These are phyloP conservation scores for Onychorhynchus coronatus DNA, from an alignment of 2,113 vertebrate species.

Conservation along the genomic window DNA sequence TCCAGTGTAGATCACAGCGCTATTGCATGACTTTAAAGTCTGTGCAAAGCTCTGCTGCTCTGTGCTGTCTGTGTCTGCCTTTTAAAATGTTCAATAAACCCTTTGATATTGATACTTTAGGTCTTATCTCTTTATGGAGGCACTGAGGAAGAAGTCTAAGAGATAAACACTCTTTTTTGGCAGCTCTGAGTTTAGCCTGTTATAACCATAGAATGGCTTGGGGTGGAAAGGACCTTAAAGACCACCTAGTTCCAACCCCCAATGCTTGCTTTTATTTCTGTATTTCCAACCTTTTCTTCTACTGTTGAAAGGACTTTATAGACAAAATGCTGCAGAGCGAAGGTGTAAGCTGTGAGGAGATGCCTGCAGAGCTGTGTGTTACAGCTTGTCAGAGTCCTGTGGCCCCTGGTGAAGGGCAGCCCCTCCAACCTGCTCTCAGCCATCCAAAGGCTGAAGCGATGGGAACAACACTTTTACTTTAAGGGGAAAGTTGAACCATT, in stretches of 20 bases:
- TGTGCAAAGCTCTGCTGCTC: constrained; percentile 58
- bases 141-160: background rate
- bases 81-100: constrained; percentile 50
- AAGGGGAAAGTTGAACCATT: background rate
- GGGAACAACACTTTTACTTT: background rate
- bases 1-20: constrained; percentile 66
- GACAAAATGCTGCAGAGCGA: background rate
- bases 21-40: constrained; percentile 55
- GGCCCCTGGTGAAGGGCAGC: background rate
- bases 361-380: background rate
- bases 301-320: background rate
- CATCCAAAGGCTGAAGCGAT: background rate
- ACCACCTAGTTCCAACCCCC: background rate
- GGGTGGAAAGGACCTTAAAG: background rate
- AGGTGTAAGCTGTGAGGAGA: too few species aligned
- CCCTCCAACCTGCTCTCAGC: background rate
- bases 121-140: background rate
- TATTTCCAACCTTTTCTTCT: background rate
- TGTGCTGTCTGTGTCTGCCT: constrained; percentile 48
- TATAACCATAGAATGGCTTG: background rate
- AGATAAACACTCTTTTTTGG: background rate
- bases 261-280: background rate
- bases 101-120: constrained; percentile 18
- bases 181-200: background rate
- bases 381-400: accelerated